Conservation (phyloP, 1,140 invertebrate genomes). For the Musca vetustissima region DNA sequence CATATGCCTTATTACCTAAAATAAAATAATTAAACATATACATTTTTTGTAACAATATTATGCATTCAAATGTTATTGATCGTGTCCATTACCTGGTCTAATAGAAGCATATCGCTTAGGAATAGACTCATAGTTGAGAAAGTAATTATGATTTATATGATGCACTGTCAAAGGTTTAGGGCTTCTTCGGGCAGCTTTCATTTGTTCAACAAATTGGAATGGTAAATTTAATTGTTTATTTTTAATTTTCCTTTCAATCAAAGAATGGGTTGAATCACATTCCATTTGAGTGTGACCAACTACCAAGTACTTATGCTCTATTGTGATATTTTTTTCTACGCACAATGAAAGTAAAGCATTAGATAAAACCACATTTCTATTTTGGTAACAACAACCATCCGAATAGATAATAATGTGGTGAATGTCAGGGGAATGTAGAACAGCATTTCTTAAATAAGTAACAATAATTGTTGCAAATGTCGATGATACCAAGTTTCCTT, state of each 20-base stretch:
- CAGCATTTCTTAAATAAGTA: conserved; percentile 34
- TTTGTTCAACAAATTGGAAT: too few relatives aligned
- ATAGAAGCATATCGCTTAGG: too few relatives aligned
- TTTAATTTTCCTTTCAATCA: conserved; percentile 26
- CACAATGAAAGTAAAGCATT: conserved; percentile 23
- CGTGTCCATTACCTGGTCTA: too few relatives aligned
- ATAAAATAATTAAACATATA: too few relatives aligned
- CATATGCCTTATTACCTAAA: too few relatives aligned
- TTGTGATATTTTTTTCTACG: conserved; percentile 13
- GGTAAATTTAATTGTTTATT: conserved; percentile 17
- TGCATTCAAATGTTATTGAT: too few relatives aligned
- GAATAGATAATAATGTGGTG: conserved; percentile 15
- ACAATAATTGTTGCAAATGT: conserved; percentile 51
- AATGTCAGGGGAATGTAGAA: background rate
- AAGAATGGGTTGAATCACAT: conserved; percentile 26
- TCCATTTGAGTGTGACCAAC: conserved; percentile 26
- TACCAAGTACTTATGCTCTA: conserved; percentile 24
- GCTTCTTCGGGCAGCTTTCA: background rate
- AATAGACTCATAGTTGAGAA: too few relatives aligned
- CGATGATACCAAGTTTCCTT: too few relatives aligned
- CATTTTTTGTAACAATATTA: too few relatives aligned
- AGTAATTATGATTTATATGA: too few relatives aligned
- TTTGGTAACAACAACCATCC: too few relatives aligned
- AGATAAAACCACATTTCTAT: conserved; percentile 18
- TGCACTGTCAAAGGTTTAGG: too few relatives aligned